Percentiles rank a stretch among this genome's conserved stretches.
Conservation (phyloP, 2,113 vertebrate species). For the Python bivittatus region DNA sequence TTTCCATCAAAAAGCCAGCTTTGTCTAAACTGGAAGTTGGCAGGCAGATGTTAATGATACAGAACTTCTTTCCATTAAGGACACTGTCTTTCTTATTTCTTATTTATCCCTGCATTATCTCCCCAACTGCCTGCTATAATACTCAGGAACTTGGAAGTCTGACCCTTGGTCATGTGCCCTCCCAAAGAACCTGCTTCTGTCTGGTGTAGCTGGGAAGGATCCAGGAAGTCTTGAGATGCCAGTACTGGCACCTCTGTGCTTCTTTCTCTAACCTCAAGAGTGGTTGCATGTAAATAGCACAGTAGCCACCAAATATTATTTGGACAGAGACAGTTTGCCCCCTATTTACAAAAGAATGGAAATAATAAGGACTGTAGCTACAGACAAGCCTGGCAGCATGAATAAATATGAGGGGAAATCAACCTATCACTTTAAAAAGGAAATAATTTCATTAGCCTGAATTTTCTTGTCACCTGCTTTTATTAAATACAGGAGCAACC, state of each 20-base stretch:
- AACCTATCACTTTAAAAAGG: background rate
- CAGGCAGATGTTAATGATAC: background rate
- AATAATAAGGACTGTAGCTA: fast-evolving
- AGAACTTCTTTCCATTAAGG: background rate
- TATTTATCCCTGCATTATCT: background rate
- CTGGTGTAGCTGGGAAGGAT: background rate
- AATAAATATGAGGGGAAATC: background rate
- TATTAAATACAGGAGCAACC: background rate
- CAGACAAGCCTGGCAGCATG: background rate
- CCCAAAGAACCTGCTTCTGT: background rate
- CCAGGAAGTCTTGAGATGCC: background rate
- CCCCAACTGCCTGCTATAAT: background rate
- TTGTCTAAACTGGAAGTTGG: background rate
- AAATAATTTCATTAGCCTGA: background rate
- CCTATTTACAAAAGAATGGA: background rate
- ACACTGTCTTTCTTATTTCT: background rate
- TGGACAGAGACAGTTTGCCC: background rate
- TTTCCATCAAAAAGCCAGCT: background rate
- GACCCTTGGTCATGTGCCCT: background rate
- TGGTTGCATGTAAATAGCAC: fast-evolving
- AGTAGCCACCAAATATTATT: background rate
- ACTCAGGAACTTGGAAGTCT: background rate
- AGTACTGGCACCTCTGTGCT: background rate
- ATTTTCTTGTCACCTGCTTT: conserved; percentile 44
- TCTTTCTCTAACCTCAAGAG: background rate